Base-by-base conservation (phyloP, 2,797 vertebrate genomes). In the Hybognathus amarus region DNA sequence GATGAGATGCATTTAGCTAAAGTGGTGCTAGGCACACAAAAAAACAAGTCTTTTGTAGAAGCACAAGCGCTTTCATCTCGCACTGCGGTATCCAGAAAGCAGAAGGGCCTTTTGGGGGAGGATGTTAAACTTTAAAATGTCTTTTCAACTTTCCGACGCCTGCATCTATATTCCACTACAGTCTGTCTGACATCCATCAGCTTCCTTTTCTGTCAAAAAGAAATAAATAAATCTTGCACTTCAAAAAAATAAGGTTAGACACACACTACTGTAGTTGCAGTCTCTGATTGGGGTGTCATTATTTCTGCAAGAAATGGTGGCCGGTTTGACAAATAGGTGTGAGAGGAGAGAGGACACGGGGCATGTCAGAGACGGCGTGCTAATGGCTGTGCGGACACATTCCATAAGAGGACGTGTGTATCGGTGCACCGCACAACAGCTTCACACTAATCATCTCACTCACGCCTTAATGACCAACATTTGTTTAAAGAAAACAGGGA, bases 251-350 rank as follows among this genome's bases (percentile, higher is more conserved):
- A 73, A 66, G 42, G 33, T 66, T 54, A 71, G 30, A 67, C 52
- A 82, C 79, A 71, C 64, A 66, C 63, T 10, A 50, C 40, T 42
- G 10, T 47, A 52, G 33, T 11, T 6, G 18, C 59, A 38, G 24
- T 30, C 56, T 77, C 63, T 87, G 75, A 80, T 87, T 74, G 77
- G 77, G 71, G 47, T 70, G 82, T 77, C 67, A 45, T 84, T 83
- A 71, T 80, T 85, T 85, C 77, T 63, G 69, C 63, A 47, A 68
- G 77, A 52, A 64, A 45, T 73, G 20, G 78, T 84, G 42, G 76
- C 47, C 50, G 63, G 56, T 86, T 88, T 87, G 88, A 90, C 84
- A 85, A 90, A 88, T 87, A 89, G 79, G 89, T 91, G 90, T 90
- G 88, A 90, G 88, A 89, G 87, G 89, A 86, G 84, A 85, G 71